Base-by-base conservation (phyloP, 2,888 invertebrate genomes). In the Zeuzera pyrina region DNA sequence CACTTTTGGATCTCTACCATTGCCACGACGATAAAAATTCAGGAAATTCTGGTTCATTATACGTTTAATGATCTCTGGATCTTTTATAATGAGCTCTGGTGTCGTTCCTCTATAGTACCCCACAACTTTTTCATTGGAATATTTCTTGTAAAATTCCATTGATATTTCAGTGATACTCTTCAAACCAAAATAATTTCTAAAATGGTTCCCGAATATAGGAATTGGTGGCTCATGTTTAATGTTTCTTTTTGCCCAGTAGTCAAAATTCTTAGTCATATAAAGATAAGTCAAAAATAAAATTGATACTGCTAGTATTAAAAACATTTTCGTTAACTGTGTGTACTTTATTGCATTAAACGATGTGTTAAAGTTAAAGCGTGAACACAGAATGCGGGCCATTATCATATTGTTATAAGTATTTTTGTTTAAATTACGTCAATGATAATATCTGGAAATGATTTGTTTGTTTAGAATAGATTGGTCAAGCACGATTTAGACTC, bases 91-190 rank as follows among this genome's bases (percentile, higher is more conserved):
- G 8, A 77, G 47, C 23, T 62, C 65, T 2, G 77, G 73, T 0
- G 52, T 59, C 0, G 47, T 39, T 6, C 69, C 71, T 37, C 57
- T 52, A 36, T 56, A 76, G 31, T 61, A 57, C 2, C 77, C 77
- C 2, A 76, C 58, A 0, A 69, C 62, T 57, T 63, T 71, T 30
- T 76, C 77, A 2, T 59, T 37, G 1, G 65, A 58, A 30, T 63
- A 71, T 33, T 65, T 64, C 1, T 55, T 52, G 40, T 76, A 74
- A 2, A 69, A 11, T 8, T 68, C 59, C 1, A 35, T 43, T 5
- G 54, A 29, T 5, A 65, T 15, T 44, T 58, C 50, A 15, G 42
- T 47, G 1, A 62, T 50, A 29, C 64, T 72, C 42, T 49, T 55
- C 2, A 45, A 28, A 4, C 50, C 64, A n/a, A 55, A 41, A 1